Percentiles rank a stretch among this genome's conserved stretches.
Evolutionary conservation across 2,888 invertebrate species (phyloP).

Genomic region (Ophion ventricosus): DNA sequence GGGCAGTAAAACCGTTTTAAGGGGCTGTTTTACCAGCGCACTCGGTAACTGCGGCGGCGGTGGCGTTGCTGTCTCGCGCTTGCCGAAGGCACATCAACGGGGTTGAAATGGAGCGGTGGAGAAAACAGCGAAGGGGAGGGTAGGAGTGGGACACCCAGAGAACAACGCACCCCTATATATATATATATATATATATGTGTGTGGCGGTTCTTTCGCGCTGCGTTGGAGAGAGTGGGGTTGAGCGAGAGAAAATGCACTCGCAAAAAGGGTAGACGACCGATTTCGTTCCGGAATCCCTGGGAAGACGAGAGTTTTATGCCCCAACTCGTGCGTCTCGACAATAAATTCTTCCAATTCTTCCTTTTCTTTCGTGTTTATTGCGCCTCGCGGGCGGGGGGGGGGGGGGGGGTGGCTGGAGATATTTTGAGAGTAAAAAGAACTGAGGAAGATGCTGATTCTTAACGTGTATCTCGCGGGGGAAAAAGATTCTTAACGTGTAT

Average conservation of each 20-base stretch:
- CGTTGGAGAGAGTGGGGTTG: neutral
- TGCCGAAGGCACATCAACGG: conserved; percentile 45
- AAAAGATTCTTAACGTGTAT: neutral
- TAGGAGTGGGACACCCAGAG: conserved; percentile 15
- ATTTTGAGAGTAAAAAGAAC: neutral
- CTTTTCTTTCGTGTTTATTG: conserved; percentile 42
- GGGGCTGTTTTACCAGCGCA: conserved; percentile 83
- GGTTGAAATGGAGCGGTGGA: conserved; percentile 40
- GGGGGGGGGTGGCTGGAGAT: too few relatives aligned
- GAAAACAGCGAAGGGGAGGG: conserved; percentile 34
- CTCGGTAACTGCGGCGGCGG: conserved; percentile 77
- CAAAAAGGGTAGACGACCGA: conserved; percentile 65
- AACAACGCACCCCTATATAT: conserved; percentile 38
- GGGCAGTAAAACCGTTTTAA: conserved; percentile 83
- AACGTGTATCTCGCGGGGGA: too few relatives aligned
- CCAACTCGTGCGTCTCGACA: conserved; percentile 64
- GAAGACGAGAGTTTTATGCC: conserved; percentile 66
- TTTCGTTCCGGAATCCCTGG: conserved; percentile 64
- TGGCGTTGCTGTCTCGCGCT: conserved; percentile 50
- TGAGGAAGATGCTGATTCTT: conserved; percentile 11
- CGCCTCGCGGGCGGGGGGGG: neutral
- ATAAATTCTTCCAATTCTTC: conserved; percentile 67
- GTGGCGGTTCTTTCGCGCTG: conserved; percentile 43
- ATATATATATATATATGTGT: conserved; percentile 38
- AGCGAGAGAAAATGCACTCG: conserved; percentile 58